These are phyloP conservation scores for Eufriesea mexicana DNA, from an alignment of 1,140 invertebrate genomes.

Conservation along the genomic window DNA sequence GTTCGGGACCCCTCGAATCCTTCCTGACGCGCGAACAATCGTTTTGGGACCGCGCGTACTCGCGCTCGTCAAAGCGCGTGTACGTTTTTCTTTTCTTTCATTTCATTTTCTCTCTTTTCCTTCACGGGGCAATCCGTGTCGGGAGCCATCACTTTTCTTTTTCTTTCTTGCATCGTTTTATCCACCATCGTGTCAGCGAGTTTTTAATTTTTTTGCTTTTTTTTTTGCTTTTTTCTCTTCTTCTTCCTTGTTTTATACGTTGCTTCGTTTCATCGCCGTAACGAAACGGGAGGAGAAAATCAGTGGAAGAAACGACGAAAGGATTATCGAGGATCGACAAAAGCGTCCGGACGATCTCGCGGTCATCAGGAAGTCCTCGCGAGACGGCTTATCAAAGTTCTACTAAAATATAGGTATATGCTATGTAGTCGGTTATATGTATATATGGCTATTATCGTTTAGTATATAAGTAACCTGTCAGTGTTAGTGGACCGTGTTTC, in stretches of 20 bases:
- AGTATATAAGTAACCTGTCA: slow-evolving; percentile 75
- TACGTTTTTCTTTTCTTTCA: no score
- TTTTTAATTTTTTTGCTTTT: no score
- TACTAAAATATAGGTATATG: slow-evolving; percentile 82
- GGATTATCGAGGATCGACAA: not conserved
- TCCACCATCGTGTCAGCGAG: not conserved
- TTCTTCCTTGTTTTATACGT: no score
- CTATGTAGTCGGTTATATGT: slow-evolving; percentile 79
- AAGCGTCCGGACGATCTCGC: slow-evolving; percentile 9
- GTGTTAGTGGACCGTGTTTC: slow-evolving; percentile 71
- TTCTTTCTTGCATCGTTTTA: no score
- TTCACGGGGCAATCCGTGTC: no score
- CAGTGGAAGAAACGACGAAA: not conserved
- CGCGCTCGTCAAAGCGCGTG: no score
- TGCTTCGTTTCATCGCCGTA: no score
- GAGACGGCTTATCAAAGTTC: slow-evolving; percentile 74
- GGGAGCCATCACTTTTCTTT: no score
- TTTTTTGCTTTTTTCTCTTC: no score
- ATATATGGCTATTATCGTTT: slow-evolving; percentile 77
- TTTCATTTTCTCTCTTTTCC: not conserved
- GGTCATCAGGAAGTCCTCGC: slow-evolving; percentile 69
- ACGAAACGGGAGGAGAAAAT: not conserved
- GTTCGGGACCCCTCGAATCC: slow-evolving; percentile 42
- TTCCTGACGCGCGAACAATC: slow-evolving; percentile 34
- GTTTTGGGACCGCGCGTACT: not conserved